phyloP scores from a whole-genome alignment of 2,113 vertebrate genomes.

The Heliornis fulica region DNA sequence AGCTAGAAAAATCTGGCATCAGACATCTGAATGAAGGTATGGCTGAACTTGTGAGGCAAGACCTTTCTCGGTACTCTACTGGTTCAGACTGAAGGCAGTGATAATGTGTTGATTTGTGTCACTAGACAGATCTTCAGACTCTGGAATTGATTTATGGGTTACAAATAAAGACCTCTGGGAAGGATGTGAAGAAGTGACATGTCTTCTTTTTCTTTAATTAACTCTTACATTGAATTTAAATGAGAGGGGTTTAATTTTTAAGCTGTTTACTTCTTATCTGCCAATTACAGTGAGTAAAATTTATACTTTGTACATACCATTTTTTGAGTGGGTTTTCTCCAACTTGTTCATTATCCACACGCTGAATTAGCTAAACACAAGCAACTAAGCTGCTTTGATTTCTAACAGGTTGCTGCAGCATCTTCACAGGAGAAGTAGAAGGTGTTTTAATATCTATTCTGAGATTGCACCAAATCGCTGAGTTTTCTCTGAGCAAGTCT shows the following conservation, averaged over 20 bases:
- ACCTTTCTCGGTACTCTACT: not conserved
- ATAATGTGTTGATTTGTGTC: not conserved
- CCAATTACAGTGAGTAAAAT: not conserved
- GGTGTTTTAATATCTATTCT: rapidly evolving
- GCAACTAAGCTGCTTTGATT: not conserved
- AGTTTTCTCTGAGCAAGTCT: not conserved
- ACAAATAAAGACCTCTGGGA: not conserved
- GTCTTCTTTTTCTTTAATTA: not conserved
- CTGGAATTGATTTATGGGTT: not conserved
- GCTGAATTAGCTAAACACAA: not conserved
- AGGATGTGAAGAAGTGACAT: not conserved
- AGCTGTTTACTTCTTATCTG: not conserved
- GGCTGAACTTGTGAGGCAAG: not conserved
- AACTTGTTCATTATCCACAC: not conserved
- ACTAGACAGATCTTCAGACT: not conserved
- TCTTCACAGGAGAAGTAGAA: not conserved
- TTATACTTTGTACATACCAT: not conserved
- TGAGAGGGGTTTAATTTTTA: not conserved
- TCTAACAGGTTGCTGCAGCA: not conserved
- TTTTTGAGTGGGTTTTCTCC: not conserved
- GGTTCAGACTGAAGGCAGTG: not conserved
- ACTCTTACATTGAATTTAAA: not conserved
- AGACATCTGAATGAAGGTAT: not conserved
- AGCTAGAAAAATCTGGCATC: not conserved
- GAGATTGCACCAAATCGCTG: not conserved